These are phyloP conservation scores for Arothron firmamentum DNA, from an alignment of 2,113 vertebrate genomes.

Conservation along the genomic window DNA sequence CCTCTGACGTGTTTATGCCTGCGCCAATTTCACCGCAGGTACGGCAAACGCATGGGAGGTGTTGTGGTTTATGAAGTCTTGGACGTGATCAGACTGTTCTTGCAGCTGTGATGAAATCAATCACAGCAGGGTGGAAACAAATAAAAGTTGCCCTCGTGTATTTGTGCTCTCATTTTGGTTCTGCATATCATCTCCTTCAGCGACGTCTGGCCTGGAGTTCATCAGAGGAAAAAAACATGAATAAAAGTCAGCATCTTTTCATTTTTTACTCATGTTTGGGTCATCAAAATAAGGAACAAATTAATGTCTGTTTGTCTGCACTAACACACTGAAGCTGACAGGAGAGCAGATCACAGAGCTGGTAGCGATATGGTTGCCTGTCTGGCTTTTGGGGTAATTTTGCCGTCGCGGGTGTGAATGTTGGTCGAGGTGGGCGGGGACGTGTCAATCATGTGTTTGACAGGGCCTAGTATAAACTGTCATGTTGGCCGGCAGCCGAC, in stretches of 20 bases:
- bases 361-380: constrained; percentile 31
- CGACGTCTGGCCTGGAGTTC: no score
- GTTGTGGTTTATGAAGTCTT: constrained; percentile 48
- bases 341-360: constrained; percentile 31
- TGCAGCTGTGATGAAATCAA: constrained; percentile 37
- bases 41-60: constrained; percentile 54
- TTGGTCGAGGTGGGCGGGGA: constrained; percentile 50
- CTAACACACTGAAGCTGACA: constrained; percentile 39
- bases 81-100: constrained; percentile 56
- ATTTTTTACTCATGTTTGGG: no score
- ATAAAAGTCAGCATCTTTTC: no score
- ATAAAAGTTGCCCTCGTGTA: constrained; percentile 5
- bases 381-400: constrained; percentile 62
- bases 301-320: neutral
- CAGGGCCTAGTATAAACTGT: constrained; percentile 60
- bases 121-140: constrained; percentile 40
- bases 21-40: constrained; percentile 42
- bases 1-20: neutral
- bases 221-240: no score
- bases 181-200: no score
- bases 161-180: neutral
- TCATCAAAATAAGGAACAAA: no score
- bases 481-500: constrained; percentile 61
- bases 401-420: constrained; percentile 40
- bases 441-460: constrained; percentile 67